Conservation (phyloP, 2,113 vertebrate genomes). For the Fregata magnificens region DNA sequence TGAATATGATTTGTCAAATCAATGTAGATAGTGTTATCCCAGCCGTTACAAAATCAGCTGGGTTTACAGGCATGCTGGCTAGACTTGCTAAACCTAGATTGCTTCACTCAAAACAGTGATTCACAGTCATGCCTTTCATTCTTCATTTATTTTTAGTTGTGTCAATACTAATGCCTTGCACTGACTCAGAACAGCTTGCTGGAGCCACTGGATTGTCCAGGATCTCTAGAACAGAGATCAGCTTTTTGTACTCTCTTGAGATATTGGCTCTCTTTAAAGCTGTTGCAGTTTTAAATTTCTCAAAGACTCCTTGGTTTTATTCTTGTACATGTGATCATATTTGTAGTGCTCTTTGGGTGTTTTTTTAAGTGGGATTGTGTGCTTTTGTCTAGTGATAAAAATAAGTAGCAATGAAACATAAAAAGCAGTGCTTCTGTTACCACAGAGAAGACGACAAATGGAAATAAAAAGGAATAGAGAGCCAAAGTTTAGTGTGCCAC, state of each 20-base stretch:
- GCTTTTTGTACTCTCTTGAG: background rate
- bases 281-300: background rate
- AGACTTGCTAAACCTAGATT: background rate
- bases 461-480: background rate
- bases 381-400: background rate
- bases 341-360: background rate
- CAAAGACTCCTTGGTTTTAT: background rate
- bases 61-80: background rate
- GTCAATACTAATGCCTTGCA: background rate
- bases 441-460: background rate
- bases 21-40: background rate
- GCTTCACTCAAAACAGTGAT: slow-evolving; percentile 19
- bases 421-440: background rate
- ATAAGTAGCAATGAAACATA: background rate
- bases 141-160: slow-evolving; percentile 15
- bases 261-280: background rate
- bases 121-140: slow-evolving; percentile 13
- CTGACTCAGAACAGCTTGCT: slow-evolving; percentile 6
- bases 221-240: background rate
- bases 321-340: background rate
- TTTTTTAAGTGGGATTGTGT: background rate
- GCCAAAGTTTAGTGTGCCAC: background rate
- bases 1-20: background rate
- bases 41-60: background rate
- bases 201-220: background rate